Evolutionary conservation across 2,113 vertebrate genomes (phyloP), one percentile per base, ranked within the genome.

Genomic region (Ursus arctos): DNA sequence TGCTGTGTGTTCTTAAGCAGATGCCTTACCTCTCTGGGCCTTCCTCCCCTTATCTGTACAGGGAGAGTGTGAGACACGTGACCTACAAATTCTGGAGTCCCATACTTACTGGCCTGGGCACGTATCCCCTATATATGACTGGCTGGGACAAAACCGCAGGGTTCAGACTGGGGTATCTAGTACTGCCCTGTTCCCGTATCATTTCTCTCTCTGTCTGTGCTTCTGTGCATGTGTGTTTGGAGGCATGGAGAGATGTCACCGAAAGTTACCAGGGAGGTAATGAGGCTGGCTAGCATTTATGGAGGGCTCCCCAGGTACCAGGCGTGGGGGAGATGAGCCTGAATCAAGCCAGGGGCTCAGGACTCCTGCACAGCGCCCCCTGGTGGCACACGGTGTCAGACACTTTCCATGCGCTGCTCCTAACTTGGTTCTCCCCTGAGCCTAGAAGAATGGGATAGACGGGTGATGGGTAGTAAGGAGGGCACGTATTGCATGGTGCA

Each of bases 291-390:
- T 11, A 2, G 9, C 18, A 0, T 57, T 40, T 24, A 6, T 2
- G 1, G 57, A 84, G 76, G 33, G 10, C 7, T 13, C 31, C n/a
- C 40, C 2, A 0, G 0, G 0, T 1, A 16, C 24, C 4, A 0
- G 51, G n/a, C 0, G 0, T 0, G 3, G 2, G 2, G 3, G 36
- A 36, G 36, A 6, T 4, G 0, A 9, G 22, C 21, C 33, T 6
- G 43, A 57, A 47, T 21, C n/a, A 3, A 36, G 28, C 16, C 55
- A 11, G 43, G 33, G 2, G 3, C 49, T 15, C 59, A 7, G 36
- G 53, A 6, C 61, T 31, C 1, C 2, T 5, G 21, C 74, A 40
- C 0, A 0, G 24, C 71, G 88, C 93, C 97, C 71, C 88, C 97
- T 97, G 91, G 74, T 92, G 98, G 81, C 63, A 5, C 33, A 19